Base-by-base conservation (phyloP, 2,113 vertebrate species). In the Parus major region DNA sequence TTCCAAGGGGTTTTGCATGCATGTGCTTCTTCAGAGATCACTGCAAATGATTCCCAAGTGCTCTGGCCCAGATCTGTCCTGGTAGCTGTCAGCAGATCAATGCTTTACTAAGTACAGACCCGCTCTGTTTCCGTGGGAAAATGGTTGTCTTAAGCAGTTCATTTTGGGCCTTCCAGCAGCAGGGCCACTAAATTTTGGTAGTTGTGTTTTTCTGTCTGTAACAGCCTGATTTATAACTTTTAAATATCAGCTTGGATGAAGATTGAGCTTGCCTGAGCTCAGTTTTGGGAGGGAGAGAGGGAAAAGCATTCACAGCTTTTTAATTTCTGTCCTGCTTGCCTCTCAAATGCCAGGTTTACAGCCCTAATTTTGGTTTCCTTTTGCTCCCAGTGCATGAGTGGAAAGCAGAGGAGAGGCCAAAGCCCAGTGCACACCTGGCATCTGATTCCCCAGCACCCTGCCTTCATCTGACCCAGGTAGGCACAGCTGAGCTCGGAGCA, bases 391-490 rank as follows among this genome's bases (percentile, higher is more conserved):
- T 97, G 97, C 92, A 97, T 96, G 97, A 97, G 94, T 80, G 94
- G 93, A 92, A 93, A 46, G 46, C 82, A n/a, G 65, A 94, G 41
- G 47, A 88, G 86, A 92, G 92, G 86, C 95, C 88, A 55, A 94
- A 41, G 50, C 90, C 82, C 89, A 64, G 88, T 5, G 10, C 29
- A 50, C 86, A 94, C 79, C 94, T 91, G 92, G 96, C 83, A 89
- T 77, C 96, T 5, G 6, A n/a, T 93, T 60, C 78, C 72, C 83
- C 96, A 93, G 93, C 92, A 77, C 94, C 94, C 83, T 53, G 66
- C 92, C 63, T 53, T 96, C 94, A 53, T 97, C 97, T 98, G 96
- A 98, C 94, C 92, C 70, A 91, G 98, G 97, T 98, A 98, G 91
- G 97, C 86, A 79, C 73, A 65, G 20, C 47, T 0, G 4, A 22